Percentiles rank a stretch among this genome's conserved stretches.
These are phyloP conservation scores for Papilio polyxenes DNA, from an alignment of 1,140 invertebrate genomes.

Conservation along the genomic window DNA sequence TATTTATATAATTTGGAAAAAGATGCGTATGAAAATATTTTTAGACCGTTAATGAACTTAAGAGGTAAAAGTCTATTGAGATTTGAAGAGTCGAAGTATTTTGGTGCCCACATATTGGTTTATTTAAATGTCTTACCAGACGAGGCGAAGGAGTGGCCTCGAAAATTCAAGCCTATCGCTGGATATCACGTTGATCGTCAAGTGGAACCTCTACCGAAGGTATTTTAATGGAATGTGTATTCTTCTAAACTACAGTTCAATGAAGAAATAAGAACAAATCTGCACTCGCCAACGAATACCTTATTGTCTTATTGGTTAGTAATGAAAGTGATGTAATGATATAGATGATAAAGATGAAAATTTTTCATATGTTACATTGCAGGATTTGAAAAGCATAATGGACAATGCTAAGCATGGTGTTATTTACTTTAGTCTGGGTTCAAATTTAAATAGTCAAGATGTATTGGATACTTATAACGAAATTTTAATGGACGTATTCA, in stretches of 20 bases:
- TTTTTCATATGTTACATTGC: conserved; percentile 26
- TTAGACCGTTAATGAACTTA: conserved; percentile 29
- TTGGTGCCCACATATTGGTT: conserved; percentile 36
- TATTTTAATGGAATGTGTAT: conserved; percentile 37
- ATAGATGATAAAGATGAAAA: neutral
- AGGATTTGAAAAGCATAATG: conserved; percentile 77
- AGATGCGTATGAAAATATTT: conserved; percentile 45
- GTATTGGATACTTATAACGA: neutral
- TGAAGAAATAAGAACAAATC: too few species aligned
- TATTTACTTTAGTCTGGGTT: conserved; percentile 81
- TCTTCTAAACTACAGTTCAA: too few species aligned
- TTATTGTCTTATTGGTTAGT: too few species aligned
- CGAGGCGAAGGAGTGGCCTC: conserved; percentile 38
- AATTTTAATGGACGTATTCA: conserved; percentile 73
- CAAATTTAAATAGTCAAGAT: conserved; percentile 69
- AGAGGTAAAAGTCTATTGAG: conserved; percentile 36
- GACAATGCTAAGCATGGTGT: conserved; percentile 75
- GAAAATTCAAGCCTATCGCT: conserved; percentile 44
- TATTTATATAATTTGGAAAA: neutral
- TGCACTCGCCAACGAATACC: too few species aligned
- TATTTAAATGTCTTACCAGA: conserved; percentile 43
- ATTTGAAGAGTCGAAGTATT: conserved; percentile 38
- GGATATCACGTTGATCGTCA: conserved; percentile 48
- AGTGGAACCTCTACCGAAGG: conserved; percentile 45
- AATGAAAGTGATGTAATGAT: too few species aligned